Evolutionary conservation across 2,113 vertebrate species (phyloP).

Genomic region (Progne subis): DNA sequence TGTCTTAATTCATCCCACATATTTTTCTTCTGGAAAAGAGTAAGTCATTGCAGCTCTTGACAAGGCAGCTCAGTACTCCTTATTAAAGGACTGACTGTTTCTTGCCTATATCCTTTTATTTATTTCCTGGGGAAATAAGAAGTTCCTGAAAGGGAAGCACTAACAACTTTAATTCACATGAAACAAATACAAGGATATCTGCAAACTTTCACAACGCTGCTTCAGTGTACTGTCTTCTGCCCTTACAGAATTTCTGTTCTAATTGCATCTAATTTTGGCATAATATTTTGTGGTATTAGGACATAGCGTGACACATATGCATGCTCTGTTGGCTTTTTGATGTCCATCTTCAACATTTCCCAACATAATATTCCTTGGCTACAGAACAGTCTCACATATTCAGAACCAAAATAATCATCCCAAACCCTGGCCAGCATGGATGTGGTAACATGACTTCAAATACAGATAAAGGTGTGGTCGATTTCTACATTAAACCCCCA

Average conservation of each 20-base stretch:
- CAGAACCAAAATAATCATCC: neutral
- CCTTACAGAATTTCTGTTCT: neutral
- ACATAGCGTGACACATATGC: neutral
- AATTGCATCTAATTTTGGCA: conserved; percentile 9
- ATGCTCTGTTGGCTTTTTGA: neutral
- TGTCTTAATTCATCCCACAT: neutral
- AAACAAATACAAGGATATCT: neutral
- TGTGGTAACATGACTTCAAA: neutral
- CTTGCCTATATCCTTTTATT: neutral
- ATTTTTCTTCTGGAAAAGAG: neutral
- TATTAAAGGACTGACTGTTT: neutral
- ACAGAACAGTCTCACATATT: neutral
- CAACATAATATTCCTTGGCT: neutral
- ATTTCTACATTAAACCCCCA: neutral
- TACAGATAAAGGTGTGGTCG: neutral
- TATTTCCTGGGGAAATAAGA: neutral
- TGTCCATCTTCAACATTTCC: conserved; percentile 5
- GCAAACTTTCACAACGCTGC: neutral
- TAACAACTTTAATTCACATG: neutral
- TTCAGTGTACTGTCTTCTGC: neutral
- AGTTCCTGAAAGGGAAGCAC: neutral
- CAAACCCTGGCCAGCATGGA: neutral
- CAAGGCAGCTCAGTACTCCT: neutral
- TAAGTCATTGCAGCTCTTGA: neutral
- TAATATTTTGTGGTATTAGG: conserved; percentile 19